Evolutionary conservation across 2,797 vertebrate species (phyloP).

Genomic region (Cossypha heuglini): DNA sequence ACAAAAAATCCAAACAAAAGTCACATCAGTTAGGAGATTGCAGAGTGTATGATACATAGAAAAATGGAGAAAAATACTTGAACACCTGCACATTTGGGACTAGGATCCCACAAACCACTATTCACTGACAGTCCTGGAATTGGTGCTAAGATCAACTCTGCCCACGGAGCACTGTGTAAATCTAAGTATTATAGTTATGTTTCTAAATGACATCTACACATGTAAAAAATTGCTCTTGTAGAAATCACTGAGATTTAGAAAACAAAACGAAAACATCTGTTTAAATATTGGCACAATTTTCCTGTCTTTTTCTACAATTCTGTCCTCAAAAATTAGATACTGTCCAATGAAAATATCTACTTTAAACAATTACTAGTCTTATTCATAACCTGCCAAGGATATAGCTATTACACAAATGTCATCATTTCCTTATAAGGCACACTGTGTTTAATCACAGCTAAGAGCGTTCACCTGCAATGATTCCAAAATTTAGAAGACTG

Average conservation of each 20-base stretch:
- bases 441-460: background rate
- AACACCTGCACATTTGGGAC: background rate
- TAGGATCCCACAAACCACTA: background rate
- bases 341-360: background rate
- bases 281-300: background rate
- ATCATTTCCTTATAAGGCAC: background rate
- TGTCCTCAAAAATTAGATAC: background rate
- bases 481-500: background rate
- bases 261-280: background rate
- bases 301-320: background rate
- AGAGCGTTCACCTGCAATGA: background rate
- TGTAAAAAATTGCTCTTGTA: background rate
- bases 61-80: background rate
- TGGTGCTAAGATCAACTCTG: background rate
- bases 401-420: background rate
- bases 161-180: background rate
- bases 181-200: background rate
- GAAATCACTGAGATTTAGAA: background rate
- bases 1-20: background rate
- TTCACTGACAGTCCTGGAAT: background rate
- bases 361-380: background rate
- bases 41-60: rapidly evolving
- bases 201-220: background rate
- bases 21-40: background rate
- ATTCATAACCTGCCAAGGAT: background rate